A percentile compares a stretch with the other conserved stretches of the same genome.
These are phyloP conservation scores for Podiceps cristatus DNA, from an alignment of 2,113 vertebrate species.

Conservation along the genomic window DNA sequence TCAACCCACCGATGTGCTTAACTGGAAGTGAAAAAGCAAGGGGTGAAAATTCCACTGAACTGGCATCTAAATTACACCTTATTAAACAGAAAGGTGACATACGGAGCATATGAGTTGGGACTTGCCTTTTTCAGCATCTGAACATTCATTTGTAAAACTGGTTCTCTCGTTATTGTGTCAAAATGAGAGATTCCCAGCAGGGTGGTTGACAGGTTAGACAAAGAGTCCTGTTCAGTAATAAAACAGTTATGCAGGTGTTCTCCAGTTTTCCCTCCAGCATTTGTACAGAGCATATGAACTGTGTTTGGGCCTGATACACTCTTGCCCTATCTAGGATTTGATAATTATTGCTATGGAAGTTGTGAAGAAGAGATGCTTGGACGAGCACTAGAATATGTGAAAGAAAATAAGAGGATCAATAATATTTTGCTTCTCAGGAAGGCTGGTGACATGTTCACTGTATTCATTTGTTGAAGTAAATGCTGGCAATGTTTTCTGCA, in stretches of 20 bases:
- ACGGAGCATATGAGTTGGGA: constrained; percentile 18
- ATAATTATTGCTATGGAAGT: neutral
- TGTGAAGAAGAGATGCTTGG: neutral
- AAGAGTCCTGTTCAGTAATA: constrained; percentile 66
- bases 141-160: constrained; percentile 59
- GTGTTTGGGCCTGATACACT: neutral
- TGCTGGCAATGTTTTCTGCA: neutral
- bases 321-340: neutral
- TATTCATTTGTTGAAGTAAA: neutral
- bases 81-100: constrained; percentile 48
- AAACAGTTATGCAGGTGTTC: constrained; percentile 61
- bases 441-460: neutral
- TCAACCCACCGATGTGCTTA: constrained; percentile 44
- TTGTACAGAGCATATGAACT: constrained; percentile 44
- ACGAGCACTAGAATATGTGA: neutral
- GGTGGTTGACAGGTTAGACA: constrained; percentile 72
- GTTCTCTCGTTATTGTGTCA: constrained; percentile 72
- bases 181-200: constrained; percentile 58
- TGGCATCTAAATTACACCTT: constrained; percentile 47
- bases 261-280: constrained; percentile 66
- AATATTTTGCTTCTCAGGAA: neutral
- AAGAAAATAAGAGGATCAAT: neutral
- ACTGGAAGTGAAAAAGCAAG: constrained; percentile 61
- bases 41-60: constrained; percentile 16
- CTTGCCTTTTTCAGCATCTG: constrained; percentile 59